Evolutionary conservation across 2,797 vertebrate genomes (phyloP).

Genomic region (Typhlichthys subterraneus): DNA sequence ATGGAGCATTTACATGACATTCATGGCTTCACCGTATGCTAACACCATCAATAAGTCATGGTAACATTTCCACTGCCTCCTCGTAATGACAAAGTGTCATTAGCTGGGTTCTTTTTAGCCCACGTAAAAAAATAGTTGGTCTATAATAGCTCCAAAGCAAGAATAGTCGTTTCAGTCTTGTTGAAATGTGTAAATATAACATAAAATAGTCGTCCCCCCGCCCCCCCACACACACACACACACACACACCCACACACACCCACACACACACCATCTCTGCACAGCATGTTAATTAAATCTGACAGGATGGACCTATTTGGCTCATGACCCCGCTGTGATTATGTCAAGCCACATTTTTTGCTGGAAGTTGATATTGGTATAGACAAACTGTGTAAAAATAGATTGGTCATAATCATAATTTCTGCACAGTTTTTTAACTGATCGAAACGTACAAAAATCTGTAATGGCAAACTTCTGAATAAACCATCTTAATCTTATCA

Average conservation of each 20-base stretch:
- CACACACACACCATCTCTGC: conserved; percentile 20
- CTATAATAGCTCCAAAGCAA: no score
- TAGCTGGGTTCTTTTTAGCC: no score
- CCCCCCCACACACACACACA: no score
- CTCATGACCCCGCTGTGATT: conserved; percentile 26
- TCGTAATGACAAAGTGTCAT: no score
- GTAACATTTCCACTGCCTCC: no score
- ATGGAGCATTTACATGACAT: no score
- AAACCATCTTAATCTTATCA: not conserved
- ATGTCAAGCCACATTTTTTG: conserved; percentile 20
- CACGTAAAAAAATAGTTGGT: no score
- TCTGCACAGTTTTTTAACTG: conserved; percentile 21
- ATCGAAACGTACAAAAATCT: conserved; percentile 14
- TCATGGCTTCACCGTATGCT: no score
- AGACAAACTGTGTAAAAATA: conserved; percentile 15
- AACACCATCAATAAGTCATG: no score
- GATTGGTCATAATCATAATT: not conserved
- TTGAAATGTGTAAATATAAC: no score
- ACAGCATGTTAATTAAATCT: conserved; percentile 27
- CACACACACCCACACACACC: no score
- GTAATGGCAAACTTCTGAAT: conserved; percentile 1
- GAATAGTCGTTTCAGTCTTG: no score
- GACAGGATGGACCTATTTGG: conserved; percentile 14
- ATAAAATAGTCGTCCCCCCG: not conserved
- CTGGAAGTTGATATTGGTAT: conserved; percentile 7